Evolutionary conservation across 2,888 invertebrate genomes (phyloP).

Genomic region (Orthosia incerta): DNA sequence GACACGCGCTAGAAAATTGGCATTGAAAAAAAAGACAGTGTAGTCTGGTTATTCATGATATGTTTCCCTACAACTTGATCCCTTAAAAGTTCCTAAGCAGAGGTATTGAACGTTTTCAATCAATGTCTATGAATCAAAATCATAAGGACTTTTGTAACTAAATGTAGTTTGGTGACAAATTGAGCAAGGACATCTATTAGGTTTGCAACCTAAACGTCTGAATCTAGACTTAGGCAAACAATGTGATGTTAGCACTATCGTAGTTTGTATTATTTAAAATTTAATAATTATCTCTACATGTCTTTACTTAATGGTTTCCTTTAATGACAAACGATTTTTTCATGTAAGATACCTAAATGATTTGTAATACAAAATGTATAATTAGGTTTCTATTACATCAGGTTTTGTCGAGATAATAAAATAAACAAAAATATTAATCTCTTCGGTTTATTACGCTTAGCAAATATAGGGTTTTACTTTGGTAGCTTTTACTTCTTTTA

Average conservation of each 20-base stretch:
- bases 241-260: slow-evolving; percentile 81
- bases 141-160: slow-evolving; percentile 51
- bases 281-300: slow-evolving; percentile 63
- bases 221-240: slow-evolving; percentile 73
- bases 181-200: slow-evolving; percentile 61
- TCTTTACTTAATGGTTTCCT: slow-evolving; percentile 36
- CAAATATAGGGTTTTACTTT: slow-evolving; percentile 52
- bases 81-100: slow-evolving; percentile 66
- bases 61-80: slow-evolving; percentile 53
- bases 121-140: slow-evolving; percentile 56
- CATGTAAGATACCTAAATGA: slow-evolving; percentile 20
- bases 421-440: slow-evolving; percentile 36
- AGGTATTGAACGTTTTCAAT: slow-evolving; percentile 65
- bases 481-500: slow-evolving; percentile 46
- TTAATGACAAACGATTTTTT: slow-evolving; percentile 34
- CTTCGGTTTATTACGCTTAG: slow-evolving; percentile 58
- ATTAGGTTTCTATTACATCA: slow-evolving; percentile 28
- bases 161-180: slow-evolving; percentile 50
- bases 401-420: slow-evolving; percentile 39
- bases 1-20: neutral
- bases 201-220: slow-evolving; percentile 65
- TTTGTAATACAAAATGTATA: slow-evolving; percentile 39
- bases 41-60: slow-evolving; percentile 35
- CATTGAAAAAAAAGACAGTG: neutral
- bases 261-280: slow-evolving; percentile 73